Percentiles rank a stretch among this genome's conserved stretches.
These are phyloP conservation scores for Ceriagrion tenellum DNA, from an alignment of 2,888 invertebrate species.

Conservation along the genomic window DNA sequence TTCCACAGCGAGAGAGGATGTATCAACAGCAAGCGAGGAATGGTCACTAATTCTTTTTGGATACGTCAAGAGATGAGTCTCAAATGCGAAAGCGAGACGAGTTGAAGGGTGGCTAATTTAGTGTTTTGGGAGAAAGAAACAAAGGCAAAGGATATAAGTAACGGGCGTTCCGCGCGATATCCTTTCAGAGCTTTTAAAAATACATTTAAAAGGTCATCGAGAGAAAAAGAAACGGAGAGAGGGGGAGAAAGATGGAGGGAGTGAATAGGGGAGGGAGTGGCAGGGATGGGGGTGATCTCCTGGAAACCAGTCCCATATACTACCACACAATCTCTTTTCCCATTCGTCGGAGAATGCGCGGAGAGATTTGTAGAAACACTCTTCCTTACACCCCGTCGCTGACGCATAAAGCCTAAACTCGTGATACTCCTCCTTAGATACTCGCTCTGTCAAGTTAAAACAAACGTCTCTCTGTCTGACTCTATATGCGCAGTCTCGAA, in stretches of 20 bases:
- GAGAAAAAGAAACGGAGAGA: neutral
- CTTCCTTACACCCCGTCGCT: neutral
- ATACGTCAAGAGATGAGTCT: neutral
- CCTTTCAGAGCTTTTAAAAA: constrained; percentile 29
- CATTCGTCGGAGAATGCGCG: neutral
- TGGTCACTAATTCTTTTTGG: neutral
- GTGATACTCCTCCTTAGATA: neutral
- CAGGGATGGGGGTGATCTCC: neutral
- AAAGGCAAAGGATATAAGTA: neutral
- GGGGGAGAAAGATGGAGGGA: neutral
- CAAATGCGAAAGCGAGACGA: neutral
- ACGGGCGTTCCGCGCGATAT: neutral
- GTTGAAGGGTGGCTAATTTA: constrained; percentile 53
- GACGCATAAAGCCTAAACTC: neutral
- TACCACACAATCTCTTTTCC: neutral
- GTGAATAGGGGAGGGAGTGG: too few relatives aligned
- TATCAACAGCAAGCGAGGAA: neutral
- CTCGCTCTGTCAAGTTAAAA: neutral
- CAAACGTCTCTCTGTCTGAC: neutral
- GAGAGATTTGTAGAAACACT: constrained; percentile 22
- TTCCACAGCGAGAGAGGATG: neutral
- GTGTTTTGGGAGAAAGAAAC: neutral
- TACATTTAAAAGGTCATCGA: neutral
- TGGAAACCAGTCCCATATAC: neutral
- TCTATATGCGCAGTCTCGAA: too few relatives aligned